Evolutionary conservation across 2,888 invertebrate species (phyloP), one percentile per base, ranked within the genome.

Genomic region (Scrobipalpa costella): DNA sequence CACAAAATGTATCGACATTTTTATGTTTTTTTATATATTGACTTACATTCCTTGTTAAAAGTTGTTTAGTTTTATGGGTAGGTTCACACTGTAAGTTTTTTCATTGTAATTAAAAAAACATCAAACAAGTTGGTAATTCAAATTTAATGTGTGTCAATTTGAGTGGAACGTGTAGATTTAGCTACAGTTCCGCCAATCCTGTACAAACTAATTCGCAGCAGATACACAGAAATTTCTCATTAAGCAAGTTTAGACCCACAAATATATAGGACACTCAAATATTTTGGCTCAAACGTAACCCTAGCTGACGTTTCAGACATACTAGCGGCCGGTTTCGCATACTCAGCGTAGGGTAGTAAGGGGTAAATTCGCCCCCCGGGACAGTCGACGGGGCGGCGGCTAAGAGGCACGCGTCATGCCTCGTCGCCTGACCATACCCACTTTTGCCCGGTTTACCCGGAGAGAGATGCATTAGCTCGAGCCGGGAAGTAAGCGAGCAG

Each of bases 381-480:
- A 55, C 33, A 15, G 27, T 55, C 34, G 13, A 2, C 55, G n/a
- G 55, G 27, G 34, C 34, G 13, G 3, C 55, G n/a, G 55, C 34
- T 27, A 34, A 55, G 34, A 55, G 55, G 33, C 55, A 55, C 33
- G 55, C 34, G 55, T 55, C 55, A 55, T 34, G 55, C 33, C 50
- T 52, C 19, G 50, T 21, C 34, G 33, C 52, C 52, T 52, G 52
- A 52, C 52, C 52, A n/a, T n/a, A 27, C 27, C 33, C 34, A 34
- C 55, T 27, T 34, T 55, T 34, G 34, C 13, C 27, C 33, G 55
- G 34, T 27, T 15, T 17, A 34, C 55, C 55, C 55, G 27, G 15
- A 15, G 33, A 49, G 49, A 34, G 27, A 34, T 34, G n/a, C 27
- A 27, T 15, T 21, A 27, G 52, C 9, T 21, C 49, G 11, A 49